Percentiles rank a stretch among this genome's conserved stretches.
Conservation (phyloP, 2,797 vertebrate species). For the Gymnocypris eckloni region DNA sequence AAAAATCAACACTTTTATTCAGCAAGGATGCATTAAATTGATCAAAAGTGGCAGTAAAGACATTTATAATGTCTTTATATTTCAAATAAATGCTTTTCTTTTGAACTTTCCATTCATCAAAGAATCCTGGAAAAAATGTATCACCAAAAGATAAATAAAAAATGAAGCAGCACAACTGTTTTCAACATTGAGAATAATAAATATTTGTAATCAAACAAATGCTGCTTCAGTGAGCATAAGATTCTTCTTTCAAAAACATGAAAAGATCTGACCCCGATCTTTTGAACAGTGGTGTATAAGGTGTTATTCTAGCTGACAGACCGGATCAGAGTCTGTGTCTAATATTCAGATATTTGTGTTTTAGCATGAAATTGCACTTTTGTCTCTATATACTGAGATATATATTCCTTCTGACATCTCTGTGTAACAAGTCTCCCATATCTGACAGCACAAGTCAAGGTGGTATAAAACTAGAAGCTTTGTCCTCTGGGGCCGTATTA, state of each 20-base stretch:
- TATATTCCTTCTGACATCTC: neutral
- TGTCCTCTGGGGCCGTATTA: constrained; percentile 1
- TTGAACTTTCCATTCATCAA: neutral
- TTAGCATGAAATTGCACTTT: neutral
- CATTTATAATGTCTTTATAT: neutral
- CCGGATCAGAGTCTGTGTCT: neutral
- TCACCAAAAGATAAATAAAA: neutral
- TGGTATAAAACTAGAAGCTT: neutral
- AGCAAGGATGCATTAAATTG: neutral
- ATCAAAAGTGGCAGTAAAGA: neutral
- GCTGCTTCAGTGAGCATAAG: no score
- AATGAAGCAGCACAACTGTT: neutral
- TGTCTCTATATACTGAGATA: neutral
- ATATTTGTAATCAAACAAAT: no score
- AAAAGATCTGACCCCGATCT: neutral
- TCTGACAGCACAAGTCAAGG: constrained; percentile 12
- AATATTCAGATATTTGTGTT: neutral
- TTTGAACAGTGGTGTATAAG: neutral
- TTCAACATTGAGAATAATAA: neutral
- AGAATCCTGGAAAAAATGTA: neutral
- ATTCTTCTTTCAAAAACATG: neutral
- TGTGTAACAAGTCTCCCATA: neutral
- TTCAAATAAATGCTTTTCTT: no score
- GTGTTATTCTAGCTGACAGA: neutral
- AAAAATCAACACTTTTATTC: neutral